Percentiles rank a stretch among this genome's conserved stretches.
phyloP scores from a whole-genome alignment of 2,797 vertebrate species.

The Falco berigora region DNA sequence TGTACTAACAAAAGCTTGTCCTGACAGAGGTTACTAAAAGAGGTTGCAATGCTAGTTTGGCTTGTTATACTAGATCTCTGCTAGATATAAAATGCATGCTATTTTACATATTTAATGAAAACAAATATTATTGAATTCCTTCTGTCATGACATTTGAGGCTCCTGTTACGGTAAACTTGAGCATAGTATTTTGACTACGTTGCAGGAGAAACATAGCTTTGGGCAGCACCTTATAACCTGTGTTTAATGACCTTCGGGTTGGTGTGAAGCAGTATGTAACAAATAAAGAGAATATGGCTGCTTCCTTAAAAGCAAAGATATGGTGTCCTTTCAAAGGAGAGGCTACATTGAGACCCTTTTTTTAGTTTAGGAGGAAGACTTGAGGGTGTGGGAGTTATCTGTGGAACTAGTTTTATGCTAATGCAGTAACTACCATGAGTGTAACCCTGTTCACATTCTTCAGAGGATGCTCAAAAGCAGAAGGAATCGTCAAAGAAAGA shows the following conservation, averaged over 20 bases:
- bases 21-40: neutral
- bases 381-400: neutral
- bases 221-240: neutral
- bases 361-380: neutral
- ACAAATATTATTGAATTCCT: neutral
- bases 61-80: neutral
- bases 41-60: neutral
- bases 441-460: neutral
- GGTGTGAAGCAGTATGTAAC: neutral
- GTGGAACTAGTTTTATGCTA: neutral
- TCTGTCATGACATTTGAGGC: neutral
- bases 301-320: neutral
- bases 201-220: neutral
- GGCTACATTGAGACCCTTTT: neutral
- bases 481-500: slow-evolving; percentile 72
- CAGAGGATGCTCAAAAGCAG: slow-evolving; percentile 83
- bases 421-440: neutral
- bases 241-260: neutral
- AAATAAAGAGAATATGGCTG: neutral
- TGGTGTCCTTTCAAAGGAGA: neutral
- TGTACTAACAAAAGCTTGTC: neutral
- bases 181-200: neutral
- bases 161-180: accelerated
- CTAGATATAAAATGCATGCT: neutral
- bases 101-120: neutral